Conservation (phyloP, 1,140 invertebrate species). For the Temnothorax curvispinosus region DNA sequence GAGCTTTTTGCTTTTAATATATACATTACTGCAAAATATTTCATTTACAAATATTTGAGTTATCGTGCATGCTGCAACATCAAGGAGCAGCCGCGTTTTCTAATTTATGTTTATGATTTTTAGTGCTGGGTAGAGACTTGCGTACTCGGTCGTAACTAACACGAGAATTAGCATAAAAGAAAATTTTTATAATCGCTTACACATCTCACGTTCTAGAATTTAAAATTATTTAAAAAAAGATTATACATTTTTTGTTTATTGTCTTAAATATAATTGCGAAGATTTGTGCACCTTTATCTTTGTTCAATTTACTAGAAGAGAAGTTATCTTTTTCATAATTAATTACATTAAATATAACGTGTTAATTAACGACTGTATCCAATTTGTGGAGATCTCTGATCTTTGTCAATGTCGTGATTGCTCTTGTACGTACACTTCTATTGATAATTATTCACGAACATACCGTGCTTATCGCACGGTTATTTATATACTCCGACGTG, state of each 20-base stretch:
- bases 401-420: background rate
- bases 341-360: background rate
- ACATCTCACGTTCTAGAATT: background rate
- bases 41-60: conserved; percentile 22
- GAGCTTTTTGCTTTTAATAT: conserved; percentile 9
- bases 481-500: conserved; percentile 56
- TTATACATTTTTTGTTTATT: background rate
- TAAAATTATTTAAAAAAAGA: background rate
- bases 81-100: background rate
- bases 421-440: background rate
- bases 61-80: background rate
- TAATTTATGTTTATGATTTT: background rate
- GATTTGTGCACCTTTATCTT: background rate
- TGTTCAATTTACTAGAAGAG: background rate
- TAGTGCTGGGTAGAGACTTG: background rate
- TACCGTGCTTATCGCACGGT: conserved; percentile 63
- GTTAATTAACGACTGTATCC: background rate
- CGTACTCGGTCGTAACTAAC: background rate
- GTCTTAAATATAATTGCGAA: background rate
- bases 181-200: background rate
- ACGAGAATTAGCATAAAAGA: background rate
- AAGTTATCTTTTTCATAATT: background rate
- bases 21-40: background rate
- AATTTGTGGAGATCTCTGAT: background rate
- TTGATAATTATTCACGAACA: conserved; percentile 16